phyloP scores from a whole-genome alignment of 2,797 vertebrate species.

The Aeoliscus strigatus region DNA sequence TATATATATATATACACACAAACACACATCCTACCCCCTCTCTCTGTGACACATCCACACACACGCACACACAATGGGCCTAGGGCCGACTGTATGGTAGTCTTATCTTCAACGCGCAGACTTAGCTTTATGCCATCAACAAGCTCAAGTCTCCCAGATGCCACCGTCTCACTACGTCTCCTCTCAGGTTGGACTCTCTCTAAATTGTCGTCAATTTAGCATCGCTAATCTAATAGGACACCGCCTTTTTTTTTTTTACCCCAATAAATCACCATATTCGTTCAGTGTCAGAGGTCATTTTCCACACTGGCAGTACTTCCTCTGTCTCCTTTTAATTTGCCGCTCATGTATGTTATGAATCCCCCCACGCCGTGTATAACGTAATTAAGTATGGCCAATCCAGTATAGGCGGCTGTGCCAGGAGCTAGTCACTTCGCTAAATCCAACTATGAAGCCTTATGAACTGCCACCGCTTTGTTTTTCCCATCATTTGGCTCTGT shows the following conservation, averaged over 20 bases:
- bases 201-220: conserved; percentile 66
- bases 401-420: conserved; percentile 70
- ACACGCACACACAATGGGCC: conserved; percentile 40
- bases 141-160: conserved; percentile 48
- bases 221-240: conserved; percentile 74
- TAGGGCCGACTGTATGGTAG: conserved; percentile 52
- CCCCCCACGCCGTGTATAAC: conserved; percentile 66
- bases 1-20: too few relatives aligned
- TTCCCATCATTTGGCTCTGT: too few relatives aligned
- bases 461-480: conserved; percentile 47
- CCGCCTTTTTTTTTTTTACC: conserved; percentile 54
- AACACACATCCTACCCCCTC: too few relatives aligned
- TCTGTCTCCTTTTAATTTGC: conserved; percentile 56
- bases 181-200: conserved; percentile 58
- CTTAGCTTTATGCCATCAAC: conserved; percentile 63
- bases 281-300: conserved; percentile 69
- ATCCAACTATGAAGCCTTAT: conserved; percentile 78
- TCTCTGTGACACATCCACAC: conserved; percentile 18
- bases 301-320: conserved; percentile 62
- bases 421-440: conserved; percentile 66
- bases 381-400: conserved; percentile 80
- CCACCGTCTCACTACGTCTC: conserved; percentile 36
- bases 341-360: conserved; percentile 61
- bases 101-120: conserved; percentile 71
- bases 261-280: conserved; percentile 59